Base-by-base conservation (phyloP, 2,797 vertebrate genomes). In the Anas bahamensis region DNA sequence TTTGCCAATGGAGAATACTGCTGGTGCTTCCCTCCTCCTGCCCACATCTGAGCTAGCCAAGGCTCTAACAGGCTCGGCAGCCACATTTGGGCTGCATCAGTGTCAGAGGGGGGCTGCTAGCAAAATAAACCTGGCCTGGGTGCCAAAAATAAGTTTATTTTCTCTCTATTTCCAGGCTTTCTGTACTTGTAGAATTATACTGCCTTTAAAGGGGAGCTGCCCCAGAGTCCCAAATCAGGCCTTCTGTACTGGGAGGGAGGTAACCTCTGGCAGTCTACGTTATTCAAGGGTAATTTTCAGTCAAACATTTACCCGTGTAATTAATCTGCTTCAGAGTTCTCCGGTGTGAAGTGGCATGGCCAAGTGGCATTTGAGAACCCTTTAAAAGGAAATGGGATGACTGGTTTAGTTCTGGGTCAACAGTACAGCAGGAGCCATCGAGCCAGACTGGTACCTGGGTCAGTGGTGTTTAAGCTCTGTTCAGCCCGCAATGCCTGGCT, bases 351-450 rank as follows among this genome's bases (percentile, higher is more conserved):
- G 87, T 55, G 75, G 92, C 6, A 3, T 2, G 11, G 88, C 80
- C 85, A 68, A 90, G 90, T 83, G 90, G 90, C 79, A 80, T 90
- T 91, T 86, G 78, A 83, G 94, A 94, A 64, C 66, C 17, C 86
- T 90, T 81, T 52, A 81, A 26, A 83, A 86, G 90, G 83, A 93
- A 93, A 88, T 0, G 6, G 66, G 59, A 46, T 93, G 87, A 92
- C 94, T 84, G 66, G 59, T 86, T 94, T 68, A 94, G 60, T 77
- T 88, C 74, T 95, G 90, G 90, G 88, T 97, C 92, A 96, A 21
- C 68, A 86, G 59, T 68, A 66, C 69, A n/a, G 68, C 74, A 61
- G 84, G 79, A 96, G 65, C 55, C 23, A 10, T 11, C 68, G 74
- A 77, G 74, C 63, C 75, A 89, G 65, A 0, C 23, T 69, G 82